Percentiles rank a stretch among this genome's conserved stretches.
Evolutionary conservation across 2,888 invertebrate species (phyloP).

Genomic region (Deilephila porcellus): DNA sequence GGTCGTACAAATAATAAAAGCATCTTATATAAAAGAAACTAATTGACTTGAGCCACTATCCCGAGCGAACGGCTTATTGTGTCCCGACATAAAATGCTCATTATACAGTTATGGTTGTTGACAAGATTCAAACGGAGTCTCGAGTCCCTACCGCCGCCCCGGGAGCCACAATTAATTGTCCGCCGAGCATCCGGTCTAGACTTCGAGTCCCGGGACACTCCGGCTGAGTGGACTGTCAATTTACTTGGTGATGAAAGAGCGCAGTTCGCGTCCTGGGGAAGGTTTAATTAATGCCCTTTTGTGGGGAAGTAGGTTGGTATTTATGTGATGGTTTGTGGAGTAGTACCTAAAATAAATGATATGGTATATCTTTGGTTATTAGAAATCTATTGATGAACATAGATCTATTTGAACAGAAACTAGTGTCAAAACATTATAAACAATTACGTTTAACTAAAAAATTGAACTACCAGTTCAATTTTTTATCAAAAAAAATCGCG

Average conservation of each 20-base stretch:
- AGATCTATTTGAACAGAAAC: no score
- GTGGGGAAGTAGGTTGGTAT: neutral
- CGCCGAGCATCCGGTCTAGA: constrained; percentile 67
- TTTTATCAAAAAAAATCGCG: no score
- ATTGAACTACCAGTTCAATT: no score
- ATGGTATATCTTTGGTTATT: no score
- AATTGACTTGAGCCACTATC: neutral
- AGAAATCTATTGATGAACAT: no score
- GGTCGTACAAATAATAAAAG: no score
- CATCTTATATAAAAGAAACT: neutral
- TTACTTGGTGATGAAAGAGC: neutral
- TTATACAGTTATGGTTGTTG: constrained; percentile 13
- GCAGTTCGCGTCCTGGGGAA: neutral
- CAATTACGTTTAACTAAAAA: no score
- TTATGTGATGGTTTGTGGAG: neutral
- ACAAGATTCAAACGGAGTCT: neutral
- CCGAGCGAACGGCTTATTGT: neutral
- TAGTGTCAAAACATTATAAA: no score
- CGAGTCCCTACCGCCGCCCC: constrained; percentile 32
- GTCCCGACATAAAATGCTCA: neutral
- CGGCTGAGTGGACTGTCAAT: constrained; percentile 36
- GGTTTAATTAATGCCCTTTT: neutral
- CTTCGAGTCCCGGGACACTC: constrained; percentile 49
- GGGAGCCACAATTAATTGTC: constrained; percentile 60
- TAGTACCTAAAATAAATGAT: no score